Base-by-base conservation (phyloP, 2,888 invertebrate genomes). In the Caenorhabditis zanzibari region DNA sequence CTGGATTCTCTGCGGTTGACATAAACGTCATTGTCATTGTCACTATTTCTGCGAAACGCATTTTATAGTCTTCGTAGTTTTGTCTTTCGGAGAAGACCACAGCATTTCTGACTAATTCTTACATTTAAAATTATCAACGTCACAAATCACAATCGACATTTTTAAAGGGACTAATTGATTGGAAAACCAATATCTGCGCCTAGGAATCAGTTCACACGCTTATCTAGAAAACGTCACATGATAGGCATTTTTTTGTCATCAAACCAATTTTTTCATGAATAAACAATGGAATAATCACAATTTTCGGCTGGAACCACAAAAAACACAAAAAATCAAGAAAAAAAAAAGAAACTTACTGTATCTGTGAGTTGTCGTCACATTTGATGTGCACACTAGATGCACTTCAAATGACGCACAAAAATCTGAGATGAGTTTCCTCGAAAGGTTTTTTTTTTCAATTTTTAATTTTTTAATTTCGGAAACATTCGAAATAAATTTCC, bases 21-120 rank as follows among this genome's bases (percentile, higher is more conserved):
- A 47, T 16, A 28, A 14, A 2, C 52, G 47, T 49, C 35, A 49
- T 61, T 73, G 61, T 52, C 72, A 73, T 74, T 74, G 35, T 56
- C 56, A 28, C 41, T 22, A 10, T 38, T 38, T 2, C 12, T 12
- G 1, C 41, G 19, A 32, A 54, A 54, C 14, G 16, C 54, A 26
- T 41, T 44, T 7, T 19, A 61, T 14, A 22, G 41, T 41, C 56
- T 71, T 44, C 19, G 69, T 71, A 58, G 58, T 54, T 28, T 38
- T 58, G 14, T 44, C 24, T 72, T 47, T 72, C 59, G 61, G 28
- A 63, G 28, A 63, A 22, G 22, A 12, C 32, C 32, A 58, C 58
- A 14, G 26, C 19, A 26, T 72, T 38, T 73, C 49, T 61, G 72
- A 61, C 69, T 54, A 54, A 41, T 56, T 58, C 41, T 56, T 26